These are phyloP conservation scores for Eurytoma adleriae DNA, from an alignment of 2,888 invertebrate species.

Conservation along the genomic window DNA sequence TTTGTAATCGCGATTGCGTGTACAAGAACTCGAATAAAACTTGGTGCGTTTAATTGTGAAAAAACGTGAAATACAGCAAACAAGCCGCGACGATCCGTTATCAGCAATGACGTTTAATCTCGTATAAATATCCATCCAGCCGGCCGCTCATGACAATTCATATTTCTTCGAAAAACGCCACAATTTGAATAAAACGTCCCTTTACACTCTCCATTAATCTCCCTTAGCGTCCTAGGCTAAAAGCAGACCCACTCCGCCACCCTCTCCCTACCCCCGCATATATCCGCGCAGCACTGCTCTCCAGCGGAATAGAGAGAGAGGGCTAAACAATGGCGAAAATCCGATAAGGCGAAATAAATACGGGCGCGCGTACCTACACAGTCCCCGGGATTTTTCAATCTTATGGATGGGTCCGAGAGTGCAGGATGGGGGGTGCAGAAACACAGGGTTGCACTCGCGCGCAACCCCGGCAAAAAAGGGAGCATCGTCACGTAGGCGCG, in stretches of 20 bases:
- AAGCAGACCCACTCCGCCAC: slow-evolving; percentile 2
- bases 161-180: no score
- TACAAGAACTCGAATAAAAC: no score
- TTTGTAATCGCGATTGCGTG: no score
- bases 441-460: slow-evolving; percentile 26
- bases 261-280: neutral
- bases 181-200: slow-evolving; percentile 29
- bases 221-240: slow-evolving; percentile 1
- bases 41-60: no score
- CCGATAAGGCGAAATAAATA: slow-evolving; percentile 52
- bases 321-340: slow-evolving; percentile 47
- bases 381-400: slow-evolving; percentile 49
- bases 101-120: no score
- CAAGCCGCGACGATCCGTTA: no score
- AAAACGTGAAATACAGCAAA: no score
- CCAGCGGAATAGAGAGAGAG: neutral
- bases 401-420: slow-evolving; percentile 23
- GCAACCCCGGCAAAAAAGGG: neutral
- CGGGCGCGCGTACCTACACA: slow-evolving; percentile 21
- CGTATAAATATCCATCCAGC: no score
- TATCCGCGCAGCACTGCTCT: neutral
- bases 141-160: no score
- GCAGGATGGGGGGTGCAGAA: neutral
- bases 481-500: slow-evolving; percentile 7
- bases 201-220: slow-evolving; percentile 29